Evolutionary conservation across 2,797 vertebrate species (phyloP).

Genomic region (Otolemur crassicaudatus): DNA sequence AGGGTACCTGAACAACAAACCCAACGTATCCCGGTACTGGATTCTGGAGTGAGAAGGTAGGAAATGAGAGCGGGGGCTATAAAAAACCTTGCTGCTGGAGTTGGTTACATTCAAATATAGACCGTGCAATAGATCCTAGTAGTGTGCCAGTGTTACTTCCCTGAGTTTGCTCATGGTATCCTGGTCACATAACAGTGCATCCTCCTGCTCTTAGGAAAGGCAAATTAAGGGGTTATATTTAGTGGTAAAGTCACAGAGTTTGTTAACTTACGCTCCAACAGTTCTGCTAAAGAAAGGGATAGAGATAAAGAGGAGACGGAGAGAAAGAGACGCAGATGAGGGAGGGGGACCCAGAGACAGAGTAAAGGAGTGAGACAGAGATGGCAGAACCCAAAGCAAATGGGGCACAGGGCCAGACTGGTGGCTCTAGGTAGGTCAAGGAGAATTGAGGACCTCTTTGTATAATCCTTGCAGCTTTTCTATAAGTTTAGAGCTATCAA

Average conservation of each 20-base stretch:
- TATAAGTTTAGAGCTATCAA: background rate
- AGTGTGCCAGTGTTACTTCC: background rate
- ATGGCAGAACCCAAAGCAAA: background rate
- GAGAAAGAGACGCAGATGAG: background rate
- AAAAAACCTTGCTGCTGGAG: background rate
- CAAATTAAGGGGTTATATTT: background rate
- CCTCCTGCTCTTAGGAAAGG: background rate
- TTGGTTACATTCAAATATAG: background rate
- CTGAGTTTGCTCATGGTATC: background rate
- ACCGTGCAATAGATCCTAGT: background rate
- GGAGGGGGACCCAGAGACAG: background rate
- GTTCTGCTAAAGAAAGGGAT: background rate
- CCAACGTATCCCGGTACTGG: background rate
- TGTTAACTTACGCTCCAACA: background rate
- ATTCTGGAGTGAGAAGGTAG: background rate
- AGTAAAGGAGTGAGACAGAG: too few species aligned
- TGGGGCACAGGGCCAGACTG: background rate
- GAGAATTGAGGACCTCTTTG: background rate
- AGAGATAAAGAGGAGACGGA: background rate
- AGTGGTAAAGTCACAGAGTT: background rate
- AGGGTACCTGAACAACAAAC: background rate
- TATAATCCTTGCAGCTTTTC: background rate
- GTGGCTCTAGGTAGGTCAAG: background rate
- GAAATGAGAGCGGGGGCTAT: background rate
- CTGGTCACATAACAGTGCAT: background rate